phyloP scores from a whole-genome alignment of 2,888 invertebrate species.

The Amphimallon solstitiale region DNA sequence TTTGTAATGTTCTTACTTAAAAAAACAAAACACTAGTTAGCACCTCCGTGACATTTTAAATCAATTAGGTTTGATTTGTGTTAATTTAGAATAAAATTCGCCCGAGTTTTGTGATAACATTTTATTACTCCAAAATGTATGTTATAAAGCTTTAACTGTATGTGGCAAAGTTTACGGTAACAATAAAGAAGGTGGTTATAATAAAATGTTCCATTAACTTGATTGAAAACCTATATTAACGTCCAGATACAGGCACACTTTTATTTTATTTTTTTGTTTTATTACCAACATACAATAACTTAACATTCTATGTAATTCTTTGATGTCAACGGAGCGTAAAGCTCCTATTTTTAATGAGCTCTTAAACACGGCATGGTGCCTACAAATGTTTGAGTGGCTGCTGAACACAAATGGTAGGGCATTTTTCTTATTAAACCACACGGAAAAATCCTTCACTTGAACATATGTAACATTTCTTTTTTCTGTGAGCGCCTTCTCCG shows the following conservation, averaged over 20 bases:
- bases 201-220: constrained; percentile 11
- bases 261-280: background rate
- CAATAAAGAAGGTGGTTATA: constrained; percentile 3
- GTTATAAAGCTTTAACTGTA: background rate
- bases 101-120: too few relatives aligned
- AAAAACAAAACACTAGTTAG: too few relatives aligned
- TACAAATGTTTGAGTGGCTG: constrained; percentile 18
- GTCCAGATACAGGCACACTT: background rate
- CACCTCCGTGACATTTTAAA: too few relatives aligned
- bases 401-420: too few relatives aligned
- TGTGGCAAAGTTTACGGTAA: background rate
- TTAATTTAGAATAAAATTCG: too few relatives aligned
- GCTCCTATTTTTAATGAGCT: constrained; percentile 36
- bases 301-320: constrained; percentile 31
- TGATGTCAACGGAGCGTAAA: constrained; percentile 36
- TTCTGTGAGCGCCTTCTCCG: too few relatives aligned
- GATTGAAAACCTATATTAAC: constrained; percentile 8
- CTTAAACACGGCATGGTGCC: constrained; percentile 33
- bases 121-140: too few relatives aligned
- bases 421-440: too few relatives aligned
- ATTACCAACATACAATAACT: constrained; percentile 27
- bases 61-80: too few relatives aligned
- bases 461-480: too few relatives aligned
- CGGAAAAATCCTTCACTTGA: too few relatives aligned
- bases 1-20: too few relatives aligned